phyloP scores from a whole-genome alignment of 2,888 invertebrate species.

The Linyphia triangularis region DNA sequence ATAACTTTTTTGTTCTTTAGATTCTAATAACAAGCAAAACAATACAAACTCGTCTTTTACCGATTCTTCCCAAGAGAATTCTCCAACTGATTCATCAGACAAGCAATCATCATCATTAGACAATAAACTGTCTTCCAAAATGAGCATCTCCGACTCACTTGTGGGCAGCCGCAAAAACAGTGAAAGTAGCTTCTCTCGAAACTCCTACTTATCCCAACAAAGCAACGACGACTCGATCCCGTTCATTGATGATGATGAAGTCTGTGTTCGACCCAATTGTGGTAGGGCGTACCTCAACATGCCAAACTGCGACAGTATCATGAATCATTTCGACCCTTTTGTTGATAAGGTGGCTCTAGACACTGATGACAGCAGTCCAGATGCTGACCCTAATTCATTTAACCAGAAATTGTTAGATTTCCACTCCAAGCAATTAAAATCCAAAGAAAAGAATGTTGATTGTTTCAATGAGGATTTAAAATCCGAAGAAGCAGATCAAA shows the following conservation, averaged over 20 bases:
- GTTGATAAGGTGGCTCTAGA: conserved; percentile 48
- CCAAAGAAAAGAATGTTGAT: background rate
- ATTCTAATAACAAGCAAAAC: background rate
- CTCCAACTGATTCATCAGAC: background rate
- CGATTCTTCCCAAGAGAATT: background rate
- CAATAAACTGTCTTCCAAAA: conserved; percentile 7
- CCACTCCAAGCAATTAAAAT: background rate
- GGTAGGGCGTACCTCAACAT: conserved; percentile 67
- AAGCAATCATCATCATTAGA: background rate
- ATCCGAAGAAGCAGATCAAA: background rate
- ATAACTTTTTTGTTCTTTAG: background rate
- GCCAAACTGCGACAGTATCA: conserved; percentile 56
- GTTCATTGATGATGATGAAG: conserved; percentile 71
- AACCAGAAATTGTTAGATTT: background rate
- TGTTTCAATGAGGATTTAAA: background rate
- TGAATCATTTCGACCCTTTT: conserved; percentile 66
- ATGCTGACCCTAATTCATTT: conserved; percentile 19
- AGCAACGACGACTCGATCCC: conserved; percentile 64
- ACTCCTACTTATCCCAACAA: conserved; percentile 58
- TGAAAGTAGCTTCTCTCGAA: conserved; percentile 43
- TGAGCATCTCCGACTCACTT: conserved; percentile 35
- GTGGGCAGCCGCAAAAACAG: conserved; percentile 37
- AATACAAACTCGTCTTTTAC: background rate
- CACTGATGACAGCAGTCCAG: conserved; percentile 69
- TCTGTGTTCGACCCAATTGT: conserved; percentile 42